phyloP scores from a whole-genome alignment of 2,888 invertebrate species.

The Cremastobaeus sp. region DNA sequence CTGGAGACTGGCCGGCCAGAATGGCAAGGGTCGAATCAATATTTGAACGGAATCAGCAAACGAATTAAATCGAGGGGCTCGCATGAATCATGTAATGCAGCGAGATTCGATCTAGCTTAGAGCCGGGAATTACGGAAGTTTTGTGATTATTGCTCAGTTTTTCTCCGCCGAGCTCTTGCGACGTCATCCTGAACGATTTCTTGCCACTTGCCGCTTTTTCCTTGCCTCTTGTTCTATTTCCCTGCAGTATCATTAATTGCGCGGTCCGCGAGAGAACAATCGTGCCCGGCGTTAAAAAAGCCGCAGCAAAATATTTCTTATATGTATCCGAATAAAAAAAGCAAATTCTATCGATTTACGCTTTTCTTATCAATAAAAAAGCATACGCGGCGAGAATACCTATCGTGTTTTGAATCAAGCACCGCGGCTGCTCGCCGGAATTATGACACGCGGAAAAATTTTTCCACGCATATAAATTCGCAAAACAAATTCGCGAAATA shows the following conservation, averaged over 20 bases:
- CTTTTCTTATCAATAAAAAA: constrained; percentile 24
- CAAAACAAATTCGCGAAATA: too few relatives aligned
- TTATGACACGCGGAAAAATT: too few relatives aligned
- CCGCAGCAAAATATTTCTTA: constrained; percentile 24
- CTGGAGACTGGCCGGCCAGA: too few relatives aligned
- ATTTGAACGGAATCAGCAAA: constrained; percentile 30
- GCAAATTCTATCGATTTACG: too few relatives aligned
- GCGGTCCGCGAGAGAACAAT: constrained; percentile 40
- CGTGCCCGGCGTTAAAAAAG: constrained; percentile 24
- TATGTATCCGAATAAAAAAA: constrained; percentile 30
- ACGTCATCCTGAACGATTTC: constrained; percentile 22
- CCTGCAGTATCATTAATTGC: constrained; percentile 41
- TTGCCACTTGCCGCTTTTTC: constrained; percentile 2
- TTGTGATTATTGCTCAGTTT: constrained; percentile 30
- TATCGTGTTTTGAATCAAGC: too few relatives aligned
- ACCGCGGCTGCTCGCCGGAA: too few relatives aligned
- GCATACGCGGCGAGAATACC: too few relatives aligned
- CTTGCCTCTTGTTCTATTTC: background rate
- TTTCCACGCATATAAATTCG: too few relatives aligned
- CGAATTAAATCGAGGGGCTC: constrained; percentile 35
- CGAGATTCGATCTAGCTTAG: constrained; percentile 24
- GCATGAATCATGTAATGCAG: constrained; percentile 38
- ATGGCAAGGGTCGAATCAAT: constrained; percentile 31
- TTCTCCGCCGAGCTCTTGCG: constrained; percentile 21
- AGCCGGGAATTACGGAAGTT: constrained; percentile 23